Conservation (phyloP, 2,797 vertebrate genomes). For the Dermochelys coriacea region DNA sequence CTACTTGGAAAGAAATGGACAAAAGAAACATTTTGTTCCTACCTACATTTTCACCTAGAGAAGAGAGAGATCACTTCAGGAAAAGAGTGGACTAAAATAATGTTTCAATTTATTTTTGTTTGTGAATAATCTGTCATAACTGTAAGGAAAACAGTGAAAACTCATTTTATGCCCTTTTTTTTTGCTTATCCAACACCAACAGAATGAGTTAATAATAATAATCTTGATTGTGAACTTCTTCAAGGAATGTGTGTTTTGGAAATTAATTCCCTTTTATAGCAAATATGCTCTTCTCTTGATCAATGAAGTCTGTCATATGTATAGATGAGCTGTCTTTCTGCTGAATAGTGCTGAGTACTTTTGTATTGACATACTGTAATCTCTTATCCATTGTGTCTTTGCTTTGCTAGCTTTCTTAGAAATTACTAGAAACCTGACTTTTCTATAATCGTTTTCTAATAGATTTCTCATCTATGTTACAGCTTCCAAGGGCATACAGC, state of each 20-base stretch:
- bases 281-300: not conserved
- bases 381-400: not conserved
- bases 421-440: not conserved
- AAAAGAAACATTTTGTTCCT: not conserved
- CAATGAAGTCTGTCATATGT: not conserved
- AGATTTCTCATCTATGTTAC: not conserved
- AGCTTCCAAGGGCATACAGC: not conserved
- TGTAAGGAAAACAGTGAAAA: not conserved
- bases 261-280: not conserved
- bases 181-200: not conserved
- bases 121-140: not conserved
- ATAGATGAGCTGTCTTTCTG: not conserved
- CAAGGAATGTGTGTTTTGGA: not conserved
- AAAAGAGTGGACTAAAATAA: not conserved
- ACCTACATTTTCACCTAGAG: not conserved
- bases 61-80: not conserved
- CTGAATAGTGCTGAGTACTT: not conserved
- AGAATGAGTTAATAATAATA: not conserved
- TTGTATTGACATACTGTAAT: not conserved
- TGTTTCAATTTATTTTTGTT: not conserved
- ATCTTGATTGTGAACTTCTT: not conserved
- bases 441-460: not conserved
- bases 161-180: not conserved
- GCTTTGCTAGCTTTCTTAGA: not conserved
- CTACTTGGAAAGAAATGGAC: not conserved